Conservation (phyloP, 2,797 vertebrate species). For the Tokudaia tokunoshimensis region DNA sequence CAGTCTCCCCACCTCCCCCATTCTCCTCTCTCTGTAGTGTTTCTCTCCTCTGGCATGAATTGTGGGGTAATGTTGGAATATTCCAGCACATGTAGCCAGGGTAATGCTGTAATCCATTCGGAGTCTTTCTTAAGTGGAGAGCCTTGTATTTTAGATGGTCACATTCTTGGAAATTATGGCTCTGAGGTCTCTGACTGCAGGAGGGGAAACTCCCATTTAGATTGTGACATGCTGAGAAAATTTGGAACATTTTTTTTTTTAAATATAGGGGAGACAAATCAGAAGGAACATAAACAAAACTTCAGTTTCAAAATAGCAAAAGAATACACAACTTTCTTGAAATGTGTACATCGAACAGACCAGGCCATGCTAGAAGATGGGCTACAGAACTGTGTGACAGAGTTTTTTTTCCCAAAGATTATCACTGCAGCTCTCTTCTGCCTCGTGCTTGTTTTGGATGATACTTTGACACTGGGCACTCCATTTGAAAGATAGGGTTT, state of each 20-base stretch:
- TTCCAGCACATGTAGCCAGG: conserved; percentile 53
- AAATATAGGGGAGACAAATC: conserved; percentile 59
- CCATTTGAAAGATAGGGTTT: conserved; percentile 12
- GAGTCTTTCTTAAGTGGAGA: conserved; percentile 70
- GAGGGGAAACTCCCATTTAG: conserved; percentile 49
- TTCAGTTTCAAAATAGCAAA: conserved; percentile 61
- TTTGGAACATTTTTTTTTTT: conserved; percentile 64
- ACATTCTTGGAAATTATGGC: conserved; percentile 77
- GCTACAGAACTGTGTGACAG: background rate
- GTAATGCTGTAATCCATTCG: conserved; percentile 66
- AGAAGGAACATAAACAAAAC: conserved; percentile 57
- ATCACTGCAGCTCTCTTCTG: background rate
- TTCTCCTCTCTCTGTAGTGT: background rate
- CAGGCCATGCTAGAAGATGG: background rate
- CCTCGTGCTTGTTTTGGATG: background rate
- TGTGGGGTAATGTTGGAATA: conserved; percentile 65
- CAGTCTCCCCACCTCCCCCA: background rate
- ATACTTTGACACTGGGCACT: background rate
- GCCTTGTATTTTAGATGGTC: conserved; percentile 59
- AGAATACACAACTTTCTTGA: conserved; percentile 55
- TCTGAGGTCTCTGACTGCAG: conserved; percentile 60
- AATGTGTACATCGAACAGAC: background rate
- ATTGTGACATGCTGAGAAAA: conserved; percentile 68
- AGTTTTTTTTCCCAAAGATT: conserved; percentile 9
- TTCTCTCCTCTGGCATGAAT: conserved; percentile 14